Base-by-base conservation (phyloP, 2,888 invertebrate genomes). In the Xestia xanthographa region DNA sequence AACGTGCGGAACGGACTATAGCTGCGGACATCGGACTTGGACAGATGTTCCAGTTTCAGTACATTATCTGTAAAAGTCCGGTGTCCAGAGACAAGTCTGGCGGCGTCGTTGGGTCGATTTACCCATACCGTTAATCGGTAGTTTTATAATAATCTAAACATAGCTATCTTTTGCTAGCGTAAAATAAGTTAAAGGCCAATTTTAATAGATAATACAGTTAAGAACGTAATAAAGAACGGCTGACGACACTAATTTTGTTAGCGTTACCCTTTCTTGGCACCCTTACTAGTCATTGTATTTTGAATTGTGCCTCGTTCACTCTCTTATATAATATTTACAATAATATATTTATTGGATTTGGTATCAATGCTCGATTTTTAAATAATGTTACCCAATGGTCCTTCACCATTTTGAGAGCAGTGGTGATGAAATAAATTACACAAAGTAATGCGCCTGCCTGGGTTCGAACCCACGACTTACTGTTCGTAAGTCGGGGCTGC, bases 161-260 rank as follows among this genome's bases (percentile, higher is more conserved):
- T 56, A 45, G 8, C 12, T 8, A 34, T 60, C 17, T n/a, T 1
- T 45, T 14, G 29, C 66, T 79, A 66, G 63, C 20, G 22, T 79
- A 65, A 83, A 77, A 68, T 70, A 80, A 83, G 70, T 85, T 77
- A 80, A 73, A 73, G 71, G 79, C 69, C 74, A 84, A 82, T 84
- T 85, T 75, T 82, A 82, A 76, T 81, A 70, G 75, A 76, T 82
- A 85, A 83, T 86, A 86, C 78, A 85, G 82, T 86, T 89, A 82
- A 73, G 85, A 84, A 85, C 65, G 71, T 82, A 83, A 80, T 85
- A 73, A 83, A 83, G 70, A 81, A 79, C 80, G 80, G 86, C 83
- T 84, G 88, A 83, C 80, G 82, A 82, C 79, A 79, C 79, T 74
- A 82, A 89, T 87, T 87, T 84, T 80, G 73, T 76, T 83, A 80